phyloP scores from a whole-genome alignment of 2,888 invertebrate species.

The Clivina fossor region DNA sequence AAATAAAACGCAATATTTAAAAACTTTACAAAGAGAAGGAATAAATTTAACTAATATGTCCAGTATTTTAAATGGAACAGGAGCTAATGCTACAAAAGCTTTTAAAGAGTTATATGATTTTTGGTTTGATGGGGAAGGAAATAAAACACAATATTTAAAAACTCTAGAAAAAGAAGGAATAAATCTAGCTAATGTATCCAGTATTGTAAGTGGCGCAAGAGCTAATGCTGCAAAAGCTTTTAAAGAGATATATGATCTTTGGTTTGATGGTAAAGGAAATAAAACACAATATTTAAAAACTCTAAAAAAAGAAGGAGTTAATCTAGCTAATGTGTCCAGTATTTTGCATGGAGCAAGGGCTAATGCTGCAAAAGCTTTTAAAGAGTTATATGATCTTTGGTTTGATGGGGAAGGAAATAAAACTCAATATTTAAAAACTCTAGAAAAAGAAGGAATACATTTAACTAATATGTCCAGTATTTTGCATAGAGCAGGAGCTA shows the following conservation, averaged over 20 bases:
- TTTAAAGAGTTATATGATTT: constrained; percentile 18
- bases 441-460: constrained; percentile 13
- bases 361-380: too few relatives aligned
- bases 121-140: constrained; percentile 15
- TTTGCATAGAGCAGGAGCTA: constrained; percentile 19
- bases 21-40: constrained; percentile 5
- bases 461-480: constrained; percentile 17
- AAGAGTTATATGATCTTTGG: too few relatives aligned
- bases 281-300: constrained; percentile 35
- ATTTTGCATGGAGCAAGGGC: too few relatives aligned
- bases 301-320: constrained; percentile 36
- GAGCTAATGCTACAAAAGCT: constrained; percentile 14
- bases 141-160: constrained; percentile 19
- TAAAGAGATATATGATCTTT: constrained; percentile 17
- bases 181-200: constrained; percentile 15
- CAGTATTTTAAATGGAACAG: constrained; percentile 14
- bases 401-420: too few relatives aligned
- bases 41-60: constrained; percentile 11
- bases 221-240: constrained; percentile 21
- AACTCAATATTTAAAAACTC: too few relatives aligned
- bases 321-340: too few relatives aligned
- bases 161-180: too few relatives aligned
- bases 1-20: too few relatives aligned
- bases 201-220: constrained; percentile 13
- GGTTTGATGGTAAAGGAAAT: too few relatives aligned